These are phyloP conservation scores for Rhyacophila evoluta DNA, from an alignment of 2,888 invertebrate genomes.

Conservation along the genomic window DNA sequence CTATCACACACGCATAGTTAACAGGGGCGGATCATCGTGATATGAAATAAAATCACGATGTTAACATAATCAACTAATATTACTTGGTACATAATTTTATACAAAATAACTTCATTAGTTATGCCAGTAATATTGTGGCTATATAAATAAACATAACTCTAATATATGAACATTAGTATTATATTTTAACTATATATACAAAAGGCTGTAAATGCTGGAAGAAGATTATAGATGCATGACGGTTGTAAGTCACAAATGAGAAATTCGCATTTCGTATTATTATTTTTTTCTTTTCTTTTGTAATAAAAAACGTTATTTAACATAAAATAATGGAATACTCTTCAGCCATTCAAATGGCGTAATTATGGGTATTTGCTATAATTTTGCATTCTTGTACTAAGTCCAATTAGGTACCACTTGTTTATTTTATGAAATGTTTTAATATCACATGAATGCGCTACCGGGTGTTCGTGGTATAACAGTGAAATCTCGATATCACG, in stretches of 20 bases:
- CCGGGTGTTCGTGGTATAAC: not conserved
- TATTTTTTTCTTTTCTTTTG: constrained; percentile 37
- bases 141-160: not conserved
- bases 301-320: constrained; percentile 41
- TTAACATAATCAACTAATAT: no score
- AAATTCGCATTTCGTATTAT: constrained; percentile 31
- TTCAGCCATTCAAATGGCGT: constrained; percentile 10
- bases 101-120: not conserved
- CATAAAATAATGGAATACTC: constrained; percentile 42
- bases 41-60: no score
- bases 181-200: not conserved
- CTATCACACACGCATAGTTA: no score
- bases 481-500: no score
- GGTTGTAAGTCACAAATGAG: constrained; percentile 40
- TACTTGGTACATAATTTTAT: no score
- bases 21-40: no score
- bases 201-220: not conserved
- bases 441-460: not conserved
- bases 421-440: constrained; percentile 28
- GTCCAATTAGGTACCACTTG: not conserved
- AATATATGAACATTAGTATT: not conserved
- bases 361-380: constrained; percentile 45
- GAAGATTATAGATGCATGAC: not conserved
- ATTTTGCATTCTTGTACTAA: constrained; percentile 33
- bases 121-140: not conserved